Percentiles rank a stretch among this genome's conserved stretches.
Conservation (phyloP, 2,797 vertebrate species). For the Acrossocheilus wenchowensis region DNA sequence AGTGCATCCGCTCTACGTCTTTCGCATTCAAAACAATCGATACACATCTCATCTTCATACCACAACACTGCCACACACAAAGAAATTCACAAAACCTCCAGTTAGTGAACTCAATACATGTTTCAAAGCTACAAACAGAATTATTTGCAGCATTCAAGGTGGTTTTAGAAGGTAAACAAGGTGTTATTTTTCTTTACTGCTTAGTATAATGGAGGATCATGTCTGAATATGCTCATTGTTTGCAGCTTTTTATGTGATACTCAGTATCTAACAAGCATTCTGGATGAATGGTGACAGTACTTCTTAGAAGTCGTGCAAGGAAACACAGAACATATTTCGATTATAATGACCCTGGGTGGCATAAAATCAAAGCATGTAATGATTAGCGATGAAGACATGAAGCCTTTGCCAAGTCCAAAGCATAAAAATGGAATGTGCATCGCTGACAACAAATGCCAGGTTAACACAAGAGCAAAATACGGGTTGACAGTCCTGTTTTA, state of each 20-base stretch:
- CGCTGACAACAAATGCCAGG: neutral
- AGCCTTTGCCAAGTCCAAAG: slow-evolving; percentile 1
- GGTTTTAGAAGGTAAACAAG: slow-evolving; percentile 5
- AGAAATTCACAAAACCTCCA: slow-evolving; percentile 26
- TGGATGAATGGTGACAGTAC: slow-evolving; percentile 13
- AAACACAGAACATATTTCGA: neutral
- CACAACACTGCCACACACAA: slow-evolving; percentile 24
- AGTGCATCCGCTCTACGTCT: slow-evolving; percentile 55
- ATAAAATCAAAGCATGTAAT: slow-evolving; percentile 12
- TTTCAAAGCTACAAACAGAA: slow-evolving; percentile 13
- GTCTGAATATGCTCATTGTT: neutral
- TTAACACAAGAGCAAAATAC: neutral
- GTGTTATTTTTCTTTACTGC: neutral
- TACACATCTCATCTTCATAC: slow-evolving; percentile 51
- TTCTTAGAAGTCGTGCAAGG: slow-evolving; percentile 19
- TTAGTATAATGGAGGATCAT: neutral
- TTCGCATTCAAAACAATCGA: slow-evolving; percentile 61
- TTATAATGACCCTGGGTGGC: slow-evolving; percentile 18
- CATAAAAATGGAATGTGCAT: slow-evolving; percentile 1
- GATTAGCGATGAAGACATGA: neutral
- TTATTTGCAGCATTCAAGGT: slow-evolving; percentile 28
- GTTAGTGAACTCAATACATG: neutral
- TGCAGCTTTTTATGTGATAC: slow-evolving; percentile 18
- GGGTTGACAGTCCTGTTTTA: neutral
- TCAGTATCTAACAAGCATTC: slow-evolving; percentile 29